Evolutionary conservation across 1,140 invertebrate species (phyloP), one percentile per base, ranked within the genome.

Genomic region (Asbolus verrucosus): DNA sequence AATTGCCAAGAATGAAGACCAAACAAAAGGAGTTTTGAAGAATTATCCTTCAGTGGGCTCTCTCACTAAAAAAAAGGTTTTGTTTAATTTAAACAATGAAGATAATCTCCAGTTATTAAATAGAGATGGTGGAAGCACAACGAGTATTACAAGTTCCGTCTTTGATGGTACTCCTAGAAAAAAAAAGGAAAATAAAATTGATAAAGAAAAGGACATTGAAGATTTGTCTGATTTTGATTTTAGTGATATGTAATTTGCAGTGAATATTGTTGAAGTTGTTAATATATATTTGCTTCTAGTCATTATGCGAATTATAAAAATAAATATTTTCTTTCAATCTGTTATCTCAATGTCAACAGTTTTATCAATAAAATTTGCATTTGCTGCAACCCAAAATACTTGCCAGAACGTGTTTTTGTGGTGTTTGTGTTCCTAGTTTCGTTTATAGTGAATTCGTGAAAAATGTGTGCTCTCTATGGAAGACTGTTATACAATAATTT

Each of bases 61-160:
- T 31, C 50, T 76, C n/a, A 65, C 68, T 1, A 80, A 78, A 59
- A 80, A 80, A 63, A 78, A 78, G 59, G 79, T 80, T 5, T 46
- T 78, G 4, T 80, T 80, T 65, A 74, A 79, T 73, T 70, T 80
- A 39, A 67, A 77, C 24, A 73, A 76, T 60, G n/a, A 67, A n/a
- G 18, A 68, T 9, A 24, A 21, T 0, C 6, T 9, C 21, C 50
- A 41, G 21, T 19, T 11, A 18, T 41, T 3, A 13, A 50, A 31
- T 9, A 74, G 71, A 33, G 54, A 71, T 60, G 75, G 70, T 6
- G 76, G 76, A 9, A 76, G 75, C 43, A 75, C 71, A 1, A 77
- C 73, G 1, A 77, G 76, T 71, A 59, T 76, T 13, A 67, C 71
- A 24, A 77, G 76, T 68, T 77, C 73, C 5, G 65, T 77, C 15